Base-by-base conservation (phyloP, 2,888 invertebrate species). In the Phragmatobia fuliginosa region DNA sequence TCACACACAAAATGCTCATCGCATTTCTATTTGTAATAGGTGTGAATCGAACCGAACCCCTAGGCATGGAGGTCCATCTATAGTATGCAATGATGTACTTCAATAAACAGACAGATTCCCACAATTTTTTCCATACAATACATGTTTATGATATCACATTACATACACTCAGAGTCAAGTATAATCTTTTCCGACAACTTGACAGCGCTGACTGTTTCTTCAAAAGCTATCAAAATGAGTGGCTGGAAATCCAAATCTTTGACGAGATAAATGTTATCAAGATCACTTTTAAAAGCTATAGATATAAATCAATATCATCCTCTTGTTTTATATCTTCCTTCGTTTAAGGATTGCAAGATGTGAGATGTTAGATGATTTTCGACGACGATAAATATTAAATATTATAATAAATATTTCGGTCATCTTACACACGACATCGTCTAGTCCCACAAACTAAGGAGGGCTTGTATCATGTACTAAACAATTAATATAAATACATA, bases 131-230 rank as follows among this genome's bases (percentile, higher is more conserved):
- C 28, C 28, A 8, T 62, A 36, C 38, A 28, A 41, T 38, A 33
- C 38, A 31, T 38, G 38, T 38, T 38, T 28, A 62, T 18, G 10
- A 41, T 62, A 41, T 31, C 25, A 31, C n/a, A 33, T 52, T 52
- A 64, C 56, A 56, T 3, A 21, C 49, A 25, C 25, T 31, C 5
- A 8, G n/a, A 64, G n/a, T 52, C 31, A 38, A 25, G 25, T 25
- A 60, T 67, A 67, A 67, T 67, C 67, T 32, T 11, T 38, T 60
- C 33, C 38, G 65, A 67, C 38, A 49, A 66, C n/a, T 32, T 72
- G 66, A 66, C 56, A 69, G 62, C 21, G 63, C 25, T 66, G 38
- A 25, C 61, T 45, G 63, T 64, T 41, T 66, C 41, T 36, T 36
- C 11, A 62, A 41, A 41, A 25, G 52, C 18, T 52, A 49, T 49